phyloP scores from a whole-genome alignment of 2,113 vertebrate genomes.

The Zeus faber region DNA sequence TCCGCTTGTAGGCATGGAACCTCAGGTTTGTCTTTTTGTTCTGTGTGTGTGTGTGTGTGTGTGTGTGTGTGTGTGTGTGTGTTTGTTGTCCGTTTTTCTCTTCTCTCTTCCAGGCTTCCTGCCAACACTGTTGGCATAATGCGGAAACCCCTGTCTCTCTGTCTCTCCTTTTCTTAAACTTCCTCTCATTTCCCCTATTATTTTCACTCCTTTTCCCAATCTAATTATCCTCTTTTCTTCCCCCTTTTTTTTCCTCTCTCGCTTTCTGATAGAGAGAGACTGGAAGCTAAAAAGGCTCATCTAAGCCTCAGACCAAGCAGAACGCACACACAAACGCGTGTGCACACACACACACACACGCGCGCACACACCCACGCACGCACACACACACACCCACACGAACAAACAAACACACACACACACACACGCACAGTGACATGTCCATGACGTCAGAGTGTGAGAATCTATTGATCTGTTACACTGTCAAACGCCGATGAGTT shows the following conservation, averaged over 20 bases:
- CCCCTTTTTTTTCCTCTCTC: constrained; percentile 6
- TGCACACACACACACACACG: too few species aligned
- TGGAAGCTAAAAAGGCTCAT: too few species aligned
- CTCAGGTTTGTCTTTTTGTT: constrained; percentile 10
- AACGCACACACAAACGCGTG: too few species aligned
- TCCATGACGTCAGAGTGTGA: too few species aligned
- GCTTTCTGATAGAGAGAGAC: too few species aligned
- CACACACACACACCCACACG: background rate
- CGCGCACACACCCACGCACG: too few species aligned
- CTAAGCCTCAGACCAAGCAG: too few species aligned
- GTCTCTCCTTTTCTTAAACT: background rate
- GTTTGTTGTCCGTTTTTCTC: constrained; percentile 3
- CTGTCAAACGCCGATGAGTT: too few species aligned
- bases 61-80: constrained; percentile 15
- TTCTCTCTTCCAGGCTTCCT: constrained; percentile 30
- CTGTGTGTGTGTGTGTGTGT: constrained; percentile 1
- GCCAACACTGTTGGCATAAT: constrained; percentile 50
- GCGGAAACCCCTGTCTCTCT: constrained; percentile 36
- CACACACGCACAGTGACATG: background rate
- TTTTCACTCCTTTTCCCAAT: background rate
- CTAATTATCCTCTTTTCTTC: constrained; percentile 5
- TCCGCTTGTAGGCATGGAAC: constrained; percentile 4
- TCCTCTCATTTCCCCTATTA: background rate
- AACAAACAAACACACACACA: background rate
- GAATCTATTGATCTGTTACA: too few species aligned